Conservation (phyloP, 2,888 invertebrate genomes). For the Leptothorax acervorum region DNA sequence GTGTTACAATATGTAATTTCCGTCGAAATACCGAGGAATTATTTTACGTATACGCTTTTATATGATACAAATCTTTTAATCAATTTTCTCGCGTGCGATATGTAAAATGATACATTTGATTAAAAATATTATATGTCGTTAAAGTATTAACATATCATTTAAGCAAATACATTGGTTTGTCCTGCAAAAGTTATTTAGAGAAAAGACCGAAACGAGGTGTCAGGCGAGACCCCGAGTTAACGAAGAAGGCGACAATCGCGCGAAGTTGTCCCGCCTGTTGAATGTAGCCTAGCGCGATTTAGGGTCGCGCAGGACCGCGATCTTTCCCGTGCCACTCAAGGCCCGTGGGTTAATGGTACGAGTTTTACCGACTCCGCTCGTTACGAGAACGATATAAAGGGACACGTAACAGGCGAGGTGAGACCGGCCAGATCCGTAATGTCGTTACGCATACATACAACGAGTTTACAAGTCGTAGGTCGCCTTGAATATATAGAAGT, state of each 20-base stretch:
- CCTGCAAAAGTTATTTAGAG: background rate
- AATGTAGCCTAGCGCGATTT: conserved; percentile 41
- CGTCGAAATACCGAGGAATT: background rate
- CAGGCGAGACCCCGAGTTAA: conserved; percentile 1
- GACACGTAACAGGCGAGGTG: conserved; percentile 73
- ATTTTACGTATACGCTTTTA: background rate
- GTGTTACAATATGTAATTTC: conserved; percentile 18
- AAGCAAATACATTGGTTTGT: background rate
- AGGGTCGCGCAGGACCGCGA: conserved; percentile 3
- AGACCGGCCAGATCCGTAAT: conserved; percentile 71
- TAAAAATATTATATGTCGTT: background rate
- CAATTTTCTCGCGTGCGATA: background rate
- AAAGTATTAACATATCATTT: background rate
- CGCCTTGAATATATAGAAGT: conserved; percentile 70
- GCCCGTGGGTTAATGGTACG: conserved; percentile 78
- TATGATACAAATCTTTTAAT: background rate
- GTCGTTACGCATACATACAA: conserved; percentile 38
- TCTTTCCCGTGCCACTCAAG: conserved; percentile 64
- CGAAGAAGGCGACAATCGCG: conserved; percentile 6
- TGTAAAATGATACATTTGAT: background rate
- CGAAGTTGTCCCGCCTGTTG: conserved; percentile 22
- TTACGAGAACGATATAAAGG: conserved; percentile 77
- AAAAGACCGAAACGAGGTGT: conserved; percentile 1
- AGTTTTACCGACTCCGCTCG: conserved; percentile 77
- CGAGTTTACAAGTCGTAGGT: conserved; percentile 76